Evolutionary conservation across 2,113 vertebrate species (phyloP).

Genomic region (Alligator sinensis): DNA sequence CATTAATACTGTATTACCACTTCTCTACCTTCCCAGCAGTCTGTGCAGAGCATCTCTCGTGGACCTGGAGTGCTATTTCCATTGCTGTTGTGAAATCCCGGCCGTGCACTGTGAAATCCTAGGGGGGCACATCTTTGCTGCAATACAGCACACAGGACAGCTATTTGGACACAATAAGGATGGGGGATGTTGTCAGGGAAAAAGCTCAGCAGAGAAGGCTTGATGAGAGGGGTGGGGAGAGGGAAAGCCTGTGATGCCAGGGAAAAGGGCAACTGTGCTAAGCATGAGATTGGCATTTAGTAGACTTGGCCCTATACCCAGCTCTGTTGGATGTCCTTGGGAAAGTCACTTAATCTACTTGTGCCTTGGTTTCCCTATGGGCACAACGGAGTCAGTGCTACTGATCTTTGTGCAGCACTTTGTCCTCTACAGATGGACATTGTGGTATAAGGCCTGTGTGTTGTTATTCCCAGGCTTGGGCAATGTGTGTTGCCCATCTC

Average conservation of each 20-base stretch:
- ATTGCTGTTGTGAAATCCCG: background rate
- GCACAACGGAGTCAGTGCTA: no score
- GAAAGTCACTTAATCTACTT: background rate
- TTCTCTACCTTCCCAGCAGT: no score
- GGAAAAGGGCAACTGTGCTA: background rate
- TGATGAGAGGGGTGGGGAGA: background rate
- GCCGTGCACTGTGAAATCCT: background rate
- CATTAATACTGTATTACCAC: background rate
- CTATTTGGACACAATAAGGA: background rate
- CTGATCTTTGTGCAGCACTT: no score
- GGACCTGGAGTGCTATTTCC: background rate
- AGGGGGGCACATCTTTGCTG: background rate
- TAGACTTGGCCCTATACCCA: background rate
- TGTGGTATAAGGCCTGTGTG: no score
- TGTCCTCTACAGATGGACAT: no score
- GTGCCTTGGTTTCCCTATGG: background rate
- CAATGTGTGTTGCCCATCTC: no score
- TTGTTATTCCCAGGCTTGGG: no score
- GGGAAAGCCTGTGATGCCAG: background rate
- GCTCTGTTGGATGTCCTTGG: background rate
- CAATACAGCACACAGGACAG: background rate
- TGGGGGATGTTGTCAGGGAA: background rate
- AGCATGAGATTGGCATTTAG: background rate
- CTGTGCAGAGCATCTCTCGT: background rate
- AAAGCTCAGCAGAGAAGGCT: background rate